phyloP scores from a whole-genome alignment of 2,113 vertebrate genomes.

The Rostratula benghalensis region DNA sequence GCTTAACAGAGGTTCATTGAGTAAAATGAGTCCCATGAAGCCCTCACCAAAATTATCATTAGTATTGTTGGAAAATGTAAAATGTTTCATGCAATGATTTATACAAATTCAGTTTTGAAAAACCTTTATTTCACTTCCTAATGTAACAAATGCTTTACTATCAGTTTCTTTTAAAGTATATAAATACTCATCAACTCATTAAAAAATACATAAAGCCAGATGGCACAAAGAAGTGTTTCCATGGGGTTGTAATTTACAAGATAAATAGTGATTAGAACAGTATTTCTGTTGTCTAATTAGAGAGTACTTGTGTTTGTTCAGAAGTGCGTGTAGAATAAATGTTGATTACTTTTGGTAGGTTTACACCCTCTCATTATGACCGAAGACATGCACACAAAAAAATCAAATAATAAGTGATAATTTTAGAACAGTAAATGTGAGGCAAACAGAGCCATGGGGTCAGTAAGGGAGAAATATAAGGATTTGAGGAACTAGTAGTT shows the following conservation, averaged over 20 bases:
- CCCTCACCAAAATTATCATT: not conserved
- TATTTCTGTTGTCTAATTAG: conserved; percentile 34
- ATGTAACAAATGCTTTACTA: not conserved
- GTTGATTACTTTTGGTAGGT: not conserved
- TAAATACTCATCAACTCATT: conserved; percentile 43
- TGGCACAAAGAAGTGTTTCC: conserved; percentile 1
- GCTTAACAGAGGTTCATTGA: not conserved
- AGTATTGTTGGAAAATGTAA: not conserved
- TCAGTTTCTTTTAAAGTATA: not conserved
- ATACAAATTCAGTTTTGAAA: not conserved
- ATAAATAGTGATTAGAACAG: conserved; percentile 38
- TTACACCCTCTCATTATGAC: not conserved
- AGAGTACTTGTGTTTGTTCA: not conserved
- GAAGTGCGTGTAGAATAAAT: not conserved
- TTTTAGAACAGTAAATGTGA: not conserved
- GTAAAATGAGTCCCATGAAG: not conserved
- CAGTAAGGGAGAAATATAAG: not conserved
- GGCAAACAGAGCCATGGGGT: not conserved
- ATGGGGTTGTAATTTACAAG: conserved; percentile 14
- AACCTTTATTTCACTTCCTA: not conserved
- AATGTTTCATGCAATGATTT: not conserved
- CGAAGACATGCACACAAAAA: not conserved
- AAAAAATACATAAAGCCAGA: conserved; percentile 37
- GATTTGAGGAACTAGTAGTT: not conserved
- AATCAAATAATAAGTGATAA: not conserved